A percentile compares a stretch with the other conserved stretches of the same genome.
phyloP scores from a whole-genome alignment of 2,113 vertebrate genomes.

The Aspidoscelis tigris region DNA sequence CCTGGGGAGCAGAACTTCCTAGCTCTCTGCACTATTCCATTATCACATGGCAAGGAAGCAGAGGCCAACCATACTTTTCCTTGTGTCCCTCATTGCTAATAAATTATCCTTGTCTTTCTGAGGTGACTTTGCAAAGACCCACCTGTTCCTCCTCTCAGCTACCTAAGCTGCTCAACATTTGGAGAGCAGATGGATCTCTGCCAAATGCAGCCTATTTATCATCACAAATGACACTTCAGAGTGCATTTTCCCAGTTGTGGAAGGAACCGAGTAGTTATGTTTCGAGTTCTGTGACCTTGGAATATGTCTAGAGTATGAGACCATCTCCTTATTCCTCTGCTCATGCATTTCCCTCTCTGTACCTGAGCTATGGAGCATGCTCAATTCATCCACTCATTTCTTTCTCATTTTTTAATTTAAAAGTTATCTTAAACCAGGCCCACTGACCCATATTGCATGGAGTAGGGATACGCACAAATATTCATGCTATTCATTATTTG shows the following conservation, averaged over 20 bases:
- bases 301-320: neutral
- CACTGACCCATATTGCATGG: too few relatives aligned
- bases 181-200: constrained; percentile 9
- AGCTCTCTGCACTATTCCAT: neutral
- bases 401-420: neutral
- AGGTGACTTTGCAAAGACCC: constrained; percentile 26
- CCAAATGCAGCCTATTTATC: constrained; percentile 14
- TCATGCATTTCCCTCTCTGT: neutral
- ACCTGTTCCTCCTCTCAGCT: constrained; percentile 13
- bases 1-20: neutral
- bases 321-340: neutral
- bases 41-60: constrained; percentile 1
- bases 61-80: neutral
- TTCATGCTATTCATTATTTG: too few relatives aligned
- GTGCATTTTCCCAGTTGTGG: constrained; percentile 1
- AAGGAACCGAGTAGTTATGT: neutral
- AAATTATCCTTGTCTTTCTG: constrained; percentile 7
- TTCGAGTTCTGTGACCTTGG: constrained; percentile 4
- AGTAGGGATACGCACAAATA: too few relatives aligned
- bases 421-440: neutral
- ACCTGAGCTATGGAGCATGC: neutral
- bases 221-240: constrained; percentile 2
- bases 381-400: neutral
- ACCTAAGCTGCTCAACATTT: neutral
- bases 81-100: neutral